Evolutionary conservation across 2,113 vertebrate genomes (phyloP), one percentile per base, ranked within the genome.

Genomic region (Paramisgurnus dabryanus): DNA sequence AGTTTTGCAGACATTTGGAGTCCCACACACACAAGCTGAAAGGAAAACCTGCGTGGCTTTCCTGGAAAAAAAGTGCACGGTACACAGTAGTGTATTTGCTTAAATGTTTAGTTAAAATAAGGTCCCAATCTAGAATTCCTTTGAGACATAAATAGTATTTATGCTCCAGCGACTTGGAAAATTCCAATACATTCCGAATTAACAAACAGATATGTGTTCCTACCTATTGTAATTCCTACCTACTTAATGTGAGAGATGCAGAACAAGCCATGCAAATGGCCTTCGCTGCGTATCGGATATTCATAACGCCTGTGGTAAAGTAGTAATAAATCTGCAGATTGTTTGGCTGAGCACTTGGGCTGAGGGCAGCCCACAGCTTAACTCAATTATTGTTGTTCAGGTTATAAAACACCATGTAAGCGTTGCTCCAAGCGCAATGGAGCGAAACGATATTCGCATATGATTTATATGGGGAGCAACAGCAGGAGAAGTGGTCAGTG

Each of bases 331-430:
- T 73, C 70, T 60, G 55, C 43, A 73, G 55, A 22, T 60, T 61
- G 71, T 61, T 74, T 61, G 71, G 71, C 40, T 72, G 15, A 71
- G 49, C 47, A 49, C 47, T 55, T 34, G 68, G 68, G 68, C 49
- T 58, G 15, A 72, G 55, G 71, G 71, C 39, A 58, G 70, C 55
- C 55, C 39, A n/a, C 71, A 45, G 40, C 71, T 74, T 60, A 61
- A 74, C 71, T 61, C 22, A 64, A 75, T 63, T 34, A 50, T 64
- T 61, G 41, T 63, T 75, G 72, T 75, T 50, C 18, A 18, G 43
- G 72, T 63, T 75, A 75, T 75, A 75, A 75, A 75, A 75, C 43
- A 75, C 72, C 72, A 75, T 45, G 43, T 27, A 61, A 74, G 40
- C 4, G 6, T 45, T 60, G 40, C 71, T 74, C 40, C 40, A 15